Conservation (phyloP, 2,113 vertebrate species). For the Halichoerus grypus region DNA sequence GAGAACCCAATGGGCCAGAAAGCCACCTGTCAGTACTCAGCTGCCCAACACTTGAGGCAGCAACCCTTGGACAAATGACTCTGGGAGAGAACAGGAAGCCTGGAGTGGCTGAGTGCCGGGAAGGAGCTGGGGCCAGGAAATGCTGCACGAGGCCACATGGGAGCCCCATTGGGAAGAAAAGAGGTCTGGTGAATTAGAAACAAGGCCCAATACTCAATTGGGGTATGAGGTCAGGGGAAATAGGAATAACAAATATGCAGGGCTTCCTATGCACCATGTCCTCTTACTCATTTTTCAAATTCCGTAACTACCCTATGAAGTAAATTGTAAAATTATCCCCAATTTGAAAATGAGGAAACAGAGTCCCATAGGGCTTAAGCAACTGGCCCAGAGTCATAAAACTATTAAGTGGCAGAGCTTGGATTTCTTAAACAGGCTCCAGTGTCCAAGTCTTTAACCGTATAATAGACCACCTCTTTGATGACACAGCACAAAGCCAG, state of each 20-base stretch:
- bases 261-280: fast-evolving
- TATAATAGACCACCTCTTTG: neutral
- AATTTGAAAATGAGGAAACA: neutral
- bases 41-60: neutral
- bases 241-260: no score
- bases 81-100: neutral
- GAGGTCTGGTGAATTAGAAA: neutral
- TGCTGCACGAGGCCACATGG: fast-evolving
- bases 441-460: neutral
- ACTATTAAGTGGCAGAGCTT: neutral
- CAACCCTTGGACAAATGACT: neutral
- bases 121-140: neutral
- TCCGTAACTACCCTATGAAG: neutral
- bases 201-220: no score
- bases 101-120: no score
- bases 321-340: neutral
- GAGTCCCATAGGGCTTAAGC: neutral
- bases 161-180: neutral
- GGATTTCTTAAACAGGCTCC: neutral
- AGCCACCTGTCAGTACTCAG: neutral
- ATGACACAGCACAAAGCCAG: neutral
- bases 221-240: neutral
- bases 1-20: neutral
- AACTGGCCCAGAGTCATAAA: neutral
- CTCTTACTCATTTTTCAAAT: neutral